A percentile compares a stretch with the other conserved stretches of the same genome.
Conservation (phyloP, 2,888 invertebrate species). For the Piscicola geometra region DNA sequence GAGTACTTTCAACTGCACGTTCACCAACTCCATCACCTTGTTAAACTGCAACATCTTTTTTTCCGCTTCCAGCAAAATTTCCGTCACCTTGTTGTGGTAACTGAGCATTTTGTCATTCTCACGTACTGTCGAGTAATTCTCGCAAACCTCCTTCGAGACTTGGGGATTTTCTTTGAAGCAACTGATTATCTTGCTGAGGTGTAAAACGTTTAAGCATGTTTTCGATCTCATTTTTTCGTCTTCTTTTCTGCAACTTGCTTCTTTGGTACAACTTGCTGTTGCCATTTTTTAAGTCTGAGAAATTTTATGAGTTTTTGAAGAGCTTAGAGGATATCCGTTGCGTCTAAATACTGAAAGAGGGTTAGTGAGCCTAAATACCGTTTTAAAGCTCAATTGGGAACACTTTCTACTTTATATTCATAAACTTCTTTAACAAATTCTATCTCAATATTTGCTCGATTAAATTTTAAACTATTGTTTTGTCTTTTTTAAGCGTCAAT, state of each 20-base stretch:
- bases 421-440: too few relatives aligned
- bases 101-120: background rate
- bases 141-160: conserved; percentile 7
- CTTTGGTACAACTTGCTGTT: background rate
- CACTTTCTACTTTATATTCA: too few relatives aligned
- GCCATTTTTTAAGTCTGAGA: background rate
- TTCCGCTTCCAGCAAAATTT: background rate
- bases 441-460: too few relatives aligned
- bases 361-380: too few relatives aligned
- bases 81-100: background rate
- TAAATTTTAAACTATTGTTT: too few relatives aligned
- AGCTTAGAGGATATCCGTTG: too few relatives aligned
- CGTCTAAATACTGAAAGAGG: too few relatives aligned
- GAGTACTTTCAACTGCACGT: too few relatives aligned
- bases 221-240: background rate
- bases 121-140: background rate
- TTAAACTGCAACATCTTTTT: background rate
- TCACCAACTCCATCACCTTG: background rate
- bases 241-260: too few relatives aligned
- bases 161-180: background rate
- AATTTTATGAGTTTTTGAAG: too few relatives aligned
- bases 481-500: too few relatives aligned
- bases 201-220: background rate
- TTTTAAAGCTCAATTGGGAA: too few relatives aligned
- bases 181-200: background rate